These are phyloP conservation scores for Pararge aegeria DNA, from an alignment of 1,140 invertebrate species.

Conservation along the genomic window DNA sequence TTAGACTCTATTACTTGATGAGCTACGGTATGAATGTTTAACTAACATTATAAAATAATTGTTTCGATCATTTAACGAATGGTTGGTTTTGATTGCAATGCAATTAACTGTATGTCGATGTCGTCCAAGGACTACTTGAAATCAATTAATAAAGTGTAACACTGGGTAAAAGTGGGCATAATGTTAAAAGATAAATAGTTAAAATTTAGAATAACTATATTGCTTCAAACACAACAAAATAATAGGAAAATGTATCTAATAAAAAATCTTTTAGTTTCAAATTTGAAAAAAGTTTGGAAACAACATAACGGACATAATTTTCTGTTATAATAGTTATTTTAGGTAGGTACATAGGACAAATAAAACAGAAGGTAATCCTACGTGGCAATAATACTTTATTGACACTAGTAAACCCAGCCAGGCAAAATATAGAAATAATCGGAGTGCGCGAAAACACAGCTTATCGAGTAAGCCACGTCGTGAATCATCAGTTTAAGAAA, in stretches of 20 bases:
- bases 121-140: background rate
- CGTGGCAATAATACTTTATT: no score
- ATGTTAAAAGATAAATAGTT: background rate
- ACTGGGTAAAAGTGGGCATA: background rate
- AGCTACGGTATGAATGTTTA: slow-evolving; percentile 14
- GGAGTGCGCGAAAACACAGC: slow-evolving; percentile 34
- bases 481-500: slow-evolving; percentile 27
- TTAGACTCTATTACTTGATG: slow-evolving; percentile 9
- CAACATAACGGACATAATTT: no score
- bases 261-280: no score
- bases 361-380: no score
- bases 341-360: no score
- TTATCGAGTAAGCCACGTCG: slow-evolving; percentile 31
- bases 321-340: no score
- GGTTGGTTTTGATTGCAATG: slow-evolving; percentile 28
- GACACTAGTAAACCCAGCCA: no score
- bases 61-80: slow-evolving; percentile 32
- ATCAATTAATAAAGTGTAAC: background rate
- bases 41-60: slow-evolving; percentile 15
- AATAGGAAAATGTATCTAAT: no score
- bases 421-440: slow-evolving; percentile 35
- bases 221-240: no score
- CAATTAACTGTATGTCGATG: background rate
- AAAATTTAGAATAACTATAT: no score
- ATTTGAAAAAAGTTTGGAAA: no score